Evolutionary conservation across 2,797 vertebrate species (phyloP), one percentile per base, ranked within the genome.

Genomic region (Anabacerthia variegaticeps): DNA sequence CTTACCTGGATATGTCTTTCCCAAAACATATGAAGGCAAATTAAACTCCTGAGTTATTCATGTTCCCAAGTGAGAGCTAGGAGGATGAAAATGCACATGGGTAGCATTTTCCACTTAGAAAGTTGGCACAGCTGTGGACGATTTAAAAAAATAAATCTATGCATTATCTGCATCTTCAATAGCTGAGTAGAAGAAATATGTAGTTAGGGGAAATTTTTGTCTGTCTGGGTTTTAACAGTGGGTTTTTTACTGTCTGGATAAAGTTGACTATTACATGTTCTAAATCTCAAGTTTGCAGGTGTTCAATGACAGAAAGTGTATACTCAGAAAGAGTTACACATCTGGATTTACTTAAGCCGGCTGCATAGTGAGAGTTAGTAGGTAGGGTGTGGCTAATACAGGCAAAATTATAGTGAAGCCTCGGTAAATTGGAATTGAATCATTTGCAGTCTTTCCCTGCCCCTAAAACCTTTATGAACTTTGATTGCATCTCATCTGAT

Each of bases 331-430:
- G 49, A 59, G 51, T 85, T 82, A 16, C 17, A 20, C 89, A 95
- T 94, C 85, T 96, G 96, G 85, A 61, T 16, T 59, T 23, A 83
- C 3, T 93, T 82, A 88, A 74, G 48, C 34, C 55, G 72, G 79
- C 75, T 86, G 24, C 36, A 12, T 6, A 36, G 56, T 44, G 76
- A 74, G 76, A 84, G 73, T 72, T 44, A 37, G 52, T 36, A 61
- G 73, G 44, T 34, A 27, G 67, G 61, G 49, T 88, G 54, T 75
- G 67, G 23, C 58, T 92, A 48, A 51, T 44, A 23, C 73, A 73
- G 85, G n/a, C 44, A 67, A 52, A 92, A 52, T 46, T 73, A 3
- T 32, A 63, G 66, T 36, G 46, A 68, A 91, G 19, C 41, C 52
- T 77, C 72, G 68, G 3, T 89, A 73, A 83, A 54, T 79, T 39